Conservation (phyloP, 2,888 invertebrate species). For the Pachycephus smyrnensis region DNA sequence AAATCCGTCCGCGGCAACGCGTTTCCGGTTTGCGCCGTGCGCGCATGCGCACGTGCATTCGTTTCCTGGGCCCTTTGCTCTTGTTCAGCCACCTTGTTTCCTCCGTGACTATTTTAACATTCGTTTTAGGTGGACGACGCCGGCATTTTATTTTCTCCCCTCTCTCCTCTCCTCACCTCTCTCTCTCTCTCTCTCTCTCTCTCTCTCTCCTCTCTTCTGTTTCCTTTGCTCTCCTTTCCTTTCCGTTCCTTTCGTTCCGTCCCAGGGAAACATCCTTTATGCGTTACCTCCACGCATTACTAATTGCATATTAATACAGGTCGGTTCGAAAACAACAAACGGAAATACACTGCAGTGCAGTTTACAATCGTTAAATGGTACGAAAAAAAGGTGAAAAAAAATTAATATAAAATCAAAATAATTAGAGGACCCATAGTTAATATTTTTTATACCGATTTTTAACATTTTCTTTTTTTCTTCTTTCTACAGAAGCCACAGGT, state of each 20-base stretch:
- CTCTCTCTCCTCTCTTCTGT: too few species aligned
- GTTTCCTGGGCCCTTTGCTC: slow-evolving; percentile 20
- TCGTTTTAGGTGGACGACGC: not conserved
- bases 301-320: not conserved
- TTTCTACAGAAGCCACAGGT: not conserved
- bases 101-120: slow-evolving; percentile 36
- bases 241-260: not conserved
- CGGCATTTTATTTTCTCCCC: not conserved
- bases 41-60: slow-evolving; percentile 37
- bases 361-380: not conserved
- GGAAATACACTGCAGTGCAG: not conserved
- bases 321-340: not conserved
- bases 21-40: slow-evolving; percentile 32
- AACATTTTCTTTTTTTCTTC: too few species aligned
- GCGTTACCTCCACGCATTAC: not conserved
- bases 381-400: not conserved
- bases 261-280: not conserved
- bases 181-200: too few species aligned
- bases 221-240: not conserved
- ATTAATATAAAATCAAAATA: too few species aligned
- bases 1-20: not conserved
- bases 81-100: slow-evolving; percentile 51
- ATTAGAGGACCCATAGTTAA: not conserved
- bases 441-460: not conserved
- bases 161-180: not conserved